These are phyloP conservation scores for Drosophila paracracens DNA, from an alignment of 2,888 invertebrate genomes.

Conservation along the genomic window DNA sequence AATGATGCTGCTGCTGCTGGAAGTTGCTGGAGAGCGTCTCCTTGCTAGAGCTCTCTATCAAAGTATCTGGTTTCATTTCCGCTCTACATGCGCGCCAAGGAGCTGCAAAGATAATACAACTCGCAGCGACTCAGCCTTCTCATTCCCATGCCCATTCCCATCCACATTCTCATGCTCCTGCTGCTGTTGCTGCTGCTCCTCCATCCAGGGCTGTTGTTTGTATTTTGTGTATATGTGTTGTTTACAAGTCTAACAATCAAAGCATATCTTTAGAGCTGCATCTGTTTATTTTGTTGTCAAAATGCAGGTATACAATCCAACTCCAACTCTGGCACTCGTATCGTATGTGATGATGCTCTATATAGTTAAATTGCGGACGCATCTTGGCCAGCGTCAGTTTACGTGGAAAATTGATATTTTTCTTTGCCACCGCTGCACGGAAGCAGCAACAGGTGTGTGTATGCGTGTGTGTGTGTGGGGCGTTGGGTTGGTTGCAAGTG, in stretches of 20 bases:
- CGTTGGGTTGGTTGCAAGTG: slow-evolving; percentile 49
- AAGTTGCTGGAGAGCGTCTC: slow-evolving; percentile 15
- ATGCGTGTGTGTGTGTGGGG: slow-evolving; percentile 33
- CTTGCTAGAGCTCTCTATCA: slow-evolving; percentile 50
- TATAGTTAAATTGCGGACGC: slow-evolving; percentile 59
- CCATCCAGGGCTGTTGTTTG: slow-evolving; percentile 56
- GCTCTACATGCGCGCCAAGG: slow-evolving; percentile 74
- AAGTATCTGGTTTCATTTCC: slow-evolving; percentile 84
- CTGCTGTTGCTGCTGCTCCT: slow-evolving; percentile 17
- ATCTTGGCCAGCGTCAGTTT: slow-evolving; percentile 58
- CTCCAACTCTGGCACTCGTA: slow-evolving; percentile 24
- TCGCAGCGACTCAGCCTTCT: slow-evolving; percentile 34
- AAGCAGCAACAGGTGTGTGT: slow-evolving; percentile 75
- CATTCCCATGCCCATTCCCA: slow-evolving; percentile 20
- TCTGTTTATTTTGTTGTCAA: slow-evolving; percentile 80
- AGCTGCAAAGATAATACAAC: slow-evolving; percentile 72
- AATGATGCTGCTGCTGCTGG: slow-evolving; percentile 17
- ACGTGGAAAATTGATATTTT: slow-evolving; percentile 80
- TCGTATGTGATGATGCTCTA: slow-evolving; percentile 37
- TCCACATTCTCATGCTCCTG: slow-evolving; percentile 25
- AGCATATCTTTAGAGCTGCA: slow-evolving; percentile 69
- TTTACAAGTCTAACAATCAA: slow-evolving; percentile 79
- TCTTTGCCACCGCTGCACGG: slow-evolving; percentile 71
- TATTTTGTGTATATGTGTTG: slow-evolving; percentile 57
- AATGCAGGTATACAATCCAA: slow-evolving; percentile 69